phyloP scores from a whole-genome alignment of 2,113 vertebrate species.

The Catharus fuscescens region DNA sequence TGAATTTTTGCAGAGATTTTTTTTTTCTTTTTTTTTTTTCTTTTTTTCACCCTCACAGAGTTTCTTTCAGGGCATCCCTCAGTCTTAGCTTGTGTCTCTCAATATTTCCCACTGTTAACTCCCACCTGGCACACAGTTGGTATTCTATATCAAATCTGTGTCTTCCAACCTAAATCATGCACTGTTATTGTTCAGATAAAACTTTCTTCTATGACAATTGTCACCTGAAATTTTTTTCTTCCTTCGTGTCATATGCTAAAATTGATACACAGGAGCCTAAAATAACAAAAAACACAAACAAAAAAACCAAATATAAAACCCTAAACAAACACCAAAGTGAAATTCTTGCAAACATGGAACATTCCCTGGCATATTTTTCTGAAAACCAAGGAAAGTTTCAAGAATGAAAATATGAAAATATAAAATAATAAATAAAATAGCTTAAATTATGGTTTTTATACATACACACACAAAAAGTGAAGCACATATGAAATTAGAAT shows the following conservation, averaged over 20 bases:
- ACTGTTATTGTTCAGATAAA: background rate
- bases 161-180: background rate
- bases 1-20: background rate
- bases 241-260: background rate
- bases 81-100: background rate
- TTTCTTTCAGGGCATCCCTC: background rate
- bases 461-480: no score
- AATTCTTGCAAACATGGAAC: background rate
- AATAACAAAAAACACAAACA: no score
- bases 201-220: background rate
- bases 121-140: background rate
- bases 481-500: background rate
- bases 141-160: background rate
- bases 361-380: background rate
- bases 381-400: background rate
- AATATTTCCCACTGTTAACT: background rate
- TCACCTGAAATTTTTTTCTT: background rate
- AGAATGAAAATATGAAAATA: background rate
- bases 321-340: background rate
- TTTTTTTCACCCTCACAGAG: accelerated
- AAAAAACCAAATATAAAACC: background rate
- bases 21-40: no score
- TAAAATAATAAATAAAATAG: background rate
- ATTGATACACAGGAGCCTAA: background rate
- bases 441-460: background rate